Evolutionary conservation across 2,113 vertebrate species (phyloP).

Genomic region (Cheilinus undulatus): DNA sequence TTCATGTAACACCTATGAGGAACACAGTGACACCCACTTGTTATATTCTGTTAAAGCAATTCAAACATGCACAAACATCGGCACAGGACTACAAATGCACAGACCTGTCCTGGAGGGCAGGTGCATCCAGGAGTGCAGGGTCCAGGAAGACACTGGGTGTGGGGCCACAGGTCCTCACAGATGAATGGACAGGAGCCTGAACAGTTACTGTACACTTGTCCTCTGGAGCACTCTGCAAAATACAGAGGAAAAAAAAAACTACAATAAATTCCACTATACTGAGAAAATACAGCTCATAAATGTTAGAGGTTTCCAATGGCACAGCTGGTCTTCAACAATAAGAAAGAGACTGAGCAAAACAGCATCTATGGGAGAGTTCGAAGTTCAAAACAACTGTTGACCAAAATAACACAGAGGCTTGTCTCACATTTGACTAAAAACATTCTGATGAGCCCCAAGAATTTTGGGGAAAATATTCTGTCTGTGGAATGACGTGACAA

Average conservation of each 20-base stretch:
- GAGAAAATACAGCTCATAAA: neutral
- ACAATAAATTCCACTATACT: neutral
- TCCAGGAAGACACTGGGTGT: conserved; percentile 82
- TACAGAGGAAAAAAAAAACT: conserved; percentile 22
- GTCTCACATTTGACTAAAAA: no score
- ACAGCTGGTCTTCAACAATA: no score
- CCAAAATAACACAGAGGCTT: no score
- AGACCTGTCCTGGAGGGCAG: conserved; percentile 83
- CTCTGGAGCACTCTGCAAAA: conserved; percentile 83
- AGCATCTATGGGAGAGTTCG: no score
- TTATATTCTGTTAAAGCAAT: neutral
- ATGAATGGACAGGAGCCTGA: conserved; percentile 83
- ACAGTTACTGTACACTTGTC: conserved; percentile 82
- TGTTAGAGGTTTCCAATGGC: no score
- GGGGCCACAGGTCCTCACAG: conserved; percentile 86
- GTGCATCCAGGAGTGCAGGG: conserved; percentile 76
- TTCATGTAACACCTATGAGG: conserved; percentile 80
- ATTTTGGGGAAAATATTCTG: no score
- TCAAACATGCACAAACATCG: neutral
- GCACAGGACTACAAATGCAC: conserved; percentile 14
- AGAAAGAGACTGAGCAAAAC: no score
- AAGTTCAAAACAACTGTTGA: no score
- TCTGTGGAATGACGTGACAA: no score
- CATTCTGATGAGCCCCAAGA: no score
- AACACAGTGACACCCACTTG: neutral